Conservation (phyloP, 2,888 invertebrate genomes). For the Brenthis hecate region DNA sequence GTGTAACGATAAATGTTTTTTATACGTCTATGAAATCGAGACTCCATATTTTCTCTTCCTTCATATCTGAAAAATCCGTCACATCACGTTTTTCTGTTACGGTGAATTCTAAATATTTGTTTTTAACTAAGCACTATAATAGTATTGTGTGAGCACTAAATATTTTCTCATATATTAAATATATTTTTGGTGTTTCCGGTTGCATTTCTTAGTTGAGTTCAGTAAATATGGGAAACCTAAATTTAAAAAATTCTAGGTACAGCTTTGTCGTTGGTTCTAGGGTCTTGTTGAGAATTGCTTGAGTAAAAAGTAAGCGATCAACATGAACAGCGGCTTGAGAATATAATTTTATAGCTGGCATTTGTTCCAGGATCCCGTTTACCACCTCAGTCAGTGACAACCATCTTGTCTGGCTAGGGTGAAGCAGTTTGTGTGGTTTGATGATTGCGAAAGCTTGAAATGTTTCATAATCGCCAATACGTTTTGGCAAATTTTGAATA, state of each 20-base stretch:
- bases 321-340: neutral
- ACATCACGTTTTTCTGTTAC: neutral
- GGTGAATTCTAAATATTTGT: neutral
- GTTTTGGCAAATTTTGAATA: too few relatives aligned
- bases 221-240: neutral
- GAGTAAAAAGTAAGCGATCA: neutral
- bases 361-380: neutral
- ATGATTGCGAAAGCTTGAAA: too few relatives aligned
- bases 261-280: neutral
- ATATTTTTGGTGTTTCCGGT: neutral
- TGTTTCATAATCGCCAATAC: too few relatives aligned
- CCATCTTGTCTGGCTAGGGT: too few relatives aligned
- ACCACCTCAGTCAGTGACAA: too few relatives aligned
- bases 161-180: neutral
- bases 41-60: neutral
- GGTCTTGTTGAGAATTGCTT: neutral
- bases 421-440: too few relatives aligned
- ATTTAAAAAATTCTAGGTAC: neutral
- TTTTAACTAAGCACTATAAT: neutral
- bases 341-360: neutral
- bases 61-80: neutral
- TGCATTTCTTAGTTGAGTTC: too few relatives aligned
- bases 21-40: neutral
- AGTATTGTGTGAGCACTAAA: neutral
- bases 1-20: conserved; percentile 3